These are phyloP conservation scores for Pogonus chalceus DNA, from an alignment of 1,140 invertebrate genomes.

Conservation along the genomic window DNA sequence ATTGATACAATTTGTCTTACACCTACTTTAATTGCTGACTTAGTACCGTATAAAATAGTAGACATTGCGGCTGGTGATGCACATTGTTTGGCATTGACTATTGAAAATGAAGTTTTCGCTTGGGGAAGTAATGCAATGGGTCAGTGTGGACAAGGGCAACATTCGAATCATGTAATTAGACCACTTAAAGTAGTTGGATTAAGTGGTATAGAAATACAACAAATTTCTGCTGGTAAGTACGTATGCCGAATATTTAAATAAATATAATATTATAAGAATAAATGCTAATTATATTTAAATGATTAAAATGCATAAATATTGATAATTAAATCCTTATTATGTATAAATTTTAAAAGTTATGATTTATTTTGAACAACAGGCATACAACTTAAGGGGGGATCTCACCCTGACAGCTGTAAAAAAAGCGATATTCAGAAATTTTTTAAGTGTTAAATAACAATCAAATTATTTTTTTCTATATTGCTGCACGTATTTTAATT, in stretches of 20 bases:
- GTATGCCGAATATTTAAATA: not conserved
- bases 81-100: constrained; percentile 49
- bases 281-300: too few species aligned
- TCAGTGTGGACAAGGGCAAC: constrained; percentile 59
- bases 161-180: constrained; percentile 48
- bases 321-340: too few species aligned
- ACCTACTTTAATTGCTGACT: constrained; percentile 38
- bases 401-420: too few species aligned
- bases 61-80: constrained; percentile 46
- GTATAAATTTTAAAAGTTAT: too few species aligned
- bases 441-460: too few species aligned
- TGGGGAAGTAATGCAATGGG: constrained; percentile 65
- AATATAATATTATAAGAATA: not conserved
- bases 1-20: constrained; percentile 44
- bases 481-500: too few species aligned
- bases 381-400: too few species aligned
- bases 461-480: too few species aligned
- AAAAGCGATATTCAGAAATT: too few species aligned
- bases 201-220: constrained; percentile 46
- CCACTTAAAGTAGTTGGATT: constrained; percentile 52
- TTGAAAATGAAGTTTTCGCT: constrained; percentile 42
- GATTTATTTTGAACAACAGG: too few species aligned
- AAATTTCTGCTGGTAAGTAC: constrained; percentile 50
- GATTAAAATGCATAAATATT: too few species aligned
- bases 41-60: constrained; percentile 31